Evolutionary conservation across 2,113 vertebrate genomes (phyloP).

Genomic region (Caloenas nicobarica): DNA sequence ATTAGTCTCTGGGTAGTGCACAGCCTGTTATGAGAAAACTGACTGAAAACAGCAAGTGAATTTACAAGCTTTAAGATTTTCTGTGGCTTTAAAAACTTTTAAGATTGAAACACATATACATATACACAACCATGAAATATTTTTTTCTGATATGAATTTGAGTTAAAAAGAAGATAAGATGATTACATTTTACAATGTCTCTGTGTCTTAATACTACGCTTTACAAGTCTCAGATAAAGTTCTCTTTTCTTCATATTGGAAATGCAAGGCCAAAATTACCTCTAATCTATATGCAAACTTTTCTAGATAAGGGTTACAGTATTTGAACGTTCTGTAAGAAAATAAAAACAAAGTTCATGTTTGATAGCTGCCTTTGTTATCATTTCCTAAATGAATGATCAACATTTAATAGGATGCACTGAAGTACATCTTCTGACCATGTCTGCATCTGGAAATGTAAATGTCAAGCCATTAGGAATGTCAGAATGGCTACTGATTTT

Average conservation of each 20-base stretch:
- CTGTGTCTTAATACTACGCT: neutral
- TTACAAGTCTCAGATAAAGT: neutral
- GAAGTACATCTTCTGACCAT: neutral
- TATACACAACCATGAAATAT: neutral
- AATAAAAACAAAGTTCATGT: neutral
- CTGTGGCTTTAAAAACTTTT: neutral
- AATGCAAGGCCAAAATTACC: neutral
- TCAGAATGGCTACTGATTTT: neutral
- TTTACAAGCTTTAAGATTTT: neutral
- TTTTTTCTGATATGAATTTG: neutral
- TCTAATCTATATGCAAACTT: neutral
- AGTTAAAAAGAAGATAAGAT: neutral
- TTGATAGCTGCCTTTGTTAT: neutral
- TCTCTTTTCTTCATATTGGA: neutral
- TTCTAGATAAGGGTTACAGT: fast-evolving
- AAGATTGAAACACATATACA: neutral
- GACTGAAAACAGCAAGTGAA: neutral
- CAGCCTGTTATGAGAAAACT: neutral
- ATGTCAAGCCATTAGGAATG: neutral
- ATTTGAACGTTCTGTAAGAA: neutral
- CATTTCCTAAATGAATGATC: neutral
- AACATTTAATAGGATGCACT: neutral
- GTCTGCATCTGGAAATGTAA: neutral
- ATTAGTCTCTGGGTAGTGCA: neutral
- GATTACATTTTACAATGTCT: neutral